Conservation (phyloP, 2,113 vertebrate genomes). For the Seriola rivoliana region DNA sequence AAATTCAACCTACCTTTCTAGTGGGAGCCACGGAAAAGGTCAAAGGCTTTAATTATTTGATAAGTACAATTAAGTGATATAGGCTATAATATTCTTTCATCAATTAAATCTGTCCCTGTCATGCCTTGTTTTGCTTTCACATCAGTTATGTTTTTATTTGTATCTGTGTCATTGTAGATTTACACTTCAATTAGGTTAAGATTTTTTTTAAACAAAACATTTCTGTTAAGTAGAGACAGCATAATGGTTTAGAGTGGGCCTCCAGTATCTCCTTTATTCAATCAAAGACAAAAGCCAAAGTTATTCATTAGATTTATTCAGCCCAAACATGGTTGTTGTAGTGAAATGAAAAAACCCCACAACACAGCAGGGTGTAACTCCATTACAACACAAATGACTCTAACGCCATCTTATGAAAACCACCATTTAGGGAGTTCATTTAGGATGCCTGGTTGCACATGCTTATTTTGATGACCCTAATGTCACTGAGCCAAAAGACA, state of each 20-base stretch:
- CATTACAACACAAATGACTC: slow-evolving; percentile 72
- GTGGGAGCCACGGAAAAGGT: not conserved
- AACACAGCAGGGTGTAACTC: slow-evolving; percentile 58
- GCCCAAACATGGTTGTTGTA: slow-evolving; percentile 54
- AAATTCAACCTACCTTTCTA: not conserved
- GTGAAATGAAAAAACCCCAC: slow-evolving; percentile 53
- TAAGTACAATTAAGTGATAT: not conserved
- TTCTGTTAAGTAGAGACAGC: not conserved
- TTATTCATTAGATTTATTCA: slow-evolving; percentile 67
- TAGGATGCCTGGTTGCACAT: slow-evolving; percentile 65
- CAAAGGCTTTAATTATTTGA: slow-evolving; percentile 28
- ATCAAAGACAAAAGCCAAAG: slow-evolving; percentile 54
- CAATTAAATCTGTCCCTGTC: slow-evolving; percentile 7
- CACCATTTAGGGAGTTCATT: slow-evolving; percentile 65
- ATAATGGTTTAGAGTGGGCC: slow-evolving; percentile 20
- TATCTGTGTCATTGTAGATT: not conserved
- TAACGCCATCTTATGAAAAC: slow-evolving; percentile 55
- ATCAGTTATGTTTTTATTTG: not conserved
- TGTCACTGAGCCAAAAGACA: slow-evolving; percentile 56
- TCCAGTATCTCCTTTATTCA: slow-evolving; percentile 44
- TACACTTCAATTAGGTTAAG: not conserved
- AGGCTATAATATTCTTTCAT: not conserved
- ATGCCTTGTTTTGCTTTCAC: not conserved
- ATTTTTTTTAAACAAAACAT: not conserved
- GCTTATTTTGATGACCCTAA: slow-evolving; percentile 66